Evolutionary conservation across 1,140 invertebrate species (phyloP).

Genomic region (Temnothorax curvispinosus): DNA sequence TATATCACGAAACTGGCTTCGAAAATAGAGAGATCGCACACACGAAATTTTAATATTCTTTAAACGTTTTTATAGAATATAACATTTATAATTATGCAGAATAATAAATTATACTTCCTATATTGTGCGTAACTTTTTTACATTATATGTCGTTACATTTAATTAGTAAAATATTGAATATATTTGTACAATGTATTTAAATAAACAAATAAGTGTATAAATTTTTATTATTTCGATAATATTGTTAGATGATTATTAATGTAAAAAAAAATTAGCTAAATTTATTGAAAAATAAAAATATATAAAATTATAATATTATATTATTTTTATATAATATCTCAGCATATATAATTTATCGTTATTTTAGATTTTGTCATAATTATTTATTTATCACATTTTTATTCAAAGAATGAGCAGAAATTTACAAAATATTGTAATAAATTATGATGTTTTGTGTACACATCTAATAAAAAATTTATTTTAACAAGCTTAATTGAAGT

Average conservation of each 20-base stretch:
- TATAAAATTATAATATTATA: neutral
- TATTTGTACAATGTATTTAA: neutral
- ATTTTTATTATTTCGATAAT: constrained; percentile 9
- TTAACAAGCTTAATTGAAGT: neutral
- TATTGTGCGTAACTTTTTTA: neutral
- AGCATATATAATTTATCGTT: neutral
- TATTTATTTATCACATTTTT: neutral
- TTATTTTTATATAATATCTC: neutral
- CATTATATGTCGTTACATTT: neutral
- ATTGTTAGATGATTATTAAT: neutral
- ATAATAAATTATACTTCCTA: neutral
- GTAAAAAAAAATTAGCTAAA: neutral
- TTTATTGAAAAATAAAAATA: neutral
- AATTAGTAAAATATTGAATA: neutral
- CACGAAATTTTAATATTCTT: constrained; percentile 15
- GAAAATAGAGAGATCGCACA: constrained; percentile 15
- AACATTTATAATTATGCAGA: neutral
- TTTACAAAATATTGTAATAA: constrained; percentile 14
- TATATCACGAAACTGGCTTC: constrained; percentile 20
- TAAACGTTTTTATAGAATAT: neutral
- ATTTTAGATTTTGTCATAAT: neutral
- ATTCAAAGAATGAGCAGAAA: neutral
- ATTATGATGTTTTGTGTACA: neutral
- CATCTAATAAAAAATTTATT: neutral
- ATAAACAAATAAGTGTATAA: neutral